Evolutionary conservation across 2,888 invertebrate species (phyloP).

Genomic region (Thymelicus sylvestris): DNA sequence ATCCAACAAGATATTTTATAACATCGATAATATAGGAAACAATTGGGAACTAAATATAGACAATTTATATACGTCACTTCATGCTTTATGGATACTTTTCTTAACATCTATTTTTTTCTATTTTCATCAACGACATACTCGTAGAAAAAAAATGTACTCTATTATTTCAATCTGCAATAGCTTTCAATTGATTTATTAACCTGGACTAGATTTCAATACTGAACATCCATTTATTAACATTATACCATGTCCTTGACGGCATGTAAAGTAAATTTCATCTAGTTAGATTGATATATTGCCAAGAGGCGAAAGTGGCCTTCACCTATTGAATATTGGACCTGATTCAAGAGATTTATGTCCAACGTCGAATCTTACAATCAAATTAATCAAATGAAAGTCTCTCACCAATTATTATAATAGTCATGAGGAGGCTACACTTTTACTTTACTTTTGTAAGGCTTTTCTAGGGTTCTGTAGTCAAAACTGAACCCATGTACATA

Average conservation of each 20-base stretch:
- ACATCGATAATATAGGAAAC: no score
- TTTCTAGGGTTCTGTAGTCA: no score
- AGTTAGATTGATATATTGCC: constrained; percentile 5
- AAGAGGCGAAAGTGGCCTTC: background rate
- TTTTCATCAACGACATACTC: no score
- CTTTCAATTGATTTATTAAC: no score
- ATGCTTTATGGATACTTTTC: no score
- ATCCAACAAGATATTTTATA: no score
- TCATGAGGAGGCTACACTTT: background rate
- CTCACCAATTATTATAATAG: background rate
- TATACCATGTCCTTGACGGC: background rate
- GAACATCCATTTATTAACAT: background rate
- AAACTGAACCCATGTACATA: no score
- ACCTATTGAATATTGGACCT: constrained; percentile 12
- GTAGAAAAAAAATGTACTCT: no score
- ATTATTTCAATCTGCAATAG: no score
- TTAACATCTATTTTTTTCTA: no score
- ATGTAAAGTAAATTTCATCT: background rate
- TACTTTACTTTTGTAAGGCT: background rate
- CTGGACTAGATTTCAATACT: background rate
- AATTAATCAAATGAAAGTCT: constrained; percentile 4
- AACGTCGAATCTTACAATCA: background rate
- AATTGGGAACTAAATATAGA: no score
- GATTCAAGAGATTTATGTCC: constrained; percentile 1
- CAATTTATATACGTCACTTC: no score